phyloP scores from a whole-genome alignment of 2,797 vertebrate genomes.

The Melanotaenia pygmaea region DNA sequence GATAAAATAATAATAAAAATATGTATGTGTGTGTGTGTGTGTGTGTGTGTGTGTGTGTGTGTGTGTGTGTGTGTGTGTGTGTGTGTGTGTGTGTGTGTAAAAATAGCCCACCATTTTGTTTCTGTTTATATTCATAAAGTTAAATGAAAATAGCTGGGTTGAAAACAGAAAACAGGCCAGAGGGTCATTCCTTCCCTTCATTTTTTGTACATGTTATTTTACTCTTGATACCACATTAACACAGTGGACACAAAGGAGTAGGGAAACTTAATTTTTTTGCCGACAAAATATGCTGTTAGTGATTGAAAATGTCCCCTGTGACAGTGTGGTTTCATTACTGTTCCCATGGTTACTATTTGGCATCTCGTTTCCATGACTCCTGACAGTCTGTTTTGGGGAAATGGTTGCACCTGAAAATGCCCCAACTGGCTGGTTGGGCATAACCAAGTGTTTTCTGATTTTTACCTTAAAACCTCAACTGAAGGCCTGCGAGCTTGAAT shows the following conservation, averaged over 20 bases:
- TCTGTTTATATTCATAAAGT: no score
- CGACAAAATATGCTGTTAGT: background rate
- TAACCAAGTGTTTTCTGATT: background rate
- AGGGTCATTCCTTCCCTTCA: background rate
- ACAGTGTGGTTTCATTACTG: background rate
- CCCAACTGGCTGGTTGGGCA: no score
- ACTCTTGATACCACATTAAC: background rate
- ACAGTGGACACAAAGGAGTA: background rate
- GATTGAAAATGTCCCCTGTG: background rate
- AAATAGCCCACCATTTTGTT: no score
- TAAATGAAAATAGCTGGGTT: background rate
- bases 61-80: no score
- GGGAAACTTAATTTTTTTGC: background rate
- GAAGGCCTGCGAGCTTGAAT: background rate
- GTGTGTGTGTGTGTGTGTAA: no score
- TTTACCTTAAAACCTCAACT: background rate
- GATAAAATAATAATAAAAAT: no score
- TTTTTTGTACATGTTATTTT: background rate
- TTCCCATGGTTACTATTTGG: background rate
- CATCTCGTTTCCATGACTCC: background rate
- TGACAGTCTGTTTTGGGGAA: background rate
- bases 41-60: no score
- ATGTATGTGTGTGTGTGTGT: no score
- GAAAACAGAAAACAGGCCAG: background rate
- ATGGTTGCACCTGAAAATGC: no score